A percentile compares a stretch with the other conserved stretches of the same genome.
phyloP scores from a whole-genome alignment of 2,888 invertebrate species.

The Machimus rusticus region DNA sequence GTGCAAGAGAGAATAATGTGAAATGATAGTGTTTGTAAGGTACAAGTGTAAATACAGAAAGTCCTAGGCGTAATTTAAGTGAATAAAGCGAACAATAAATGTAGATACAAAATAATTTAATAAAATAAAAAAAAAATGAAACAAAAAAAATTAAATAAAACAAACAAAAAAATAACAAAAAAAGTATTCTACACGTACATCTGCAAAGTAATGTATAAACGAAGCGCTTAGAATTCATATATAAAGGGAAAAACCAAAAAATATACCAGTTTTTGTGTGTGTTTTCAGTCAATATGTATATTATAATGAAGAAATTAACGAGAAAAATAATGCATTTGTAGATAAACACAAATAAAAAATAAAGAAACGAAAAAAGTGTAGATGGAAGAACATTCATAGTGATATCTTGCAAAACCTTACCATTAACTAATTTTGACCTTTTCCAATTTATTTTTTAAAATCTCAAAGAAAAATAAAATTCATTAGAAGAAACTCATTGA shows the following conservation, averaged over 20 bases:
- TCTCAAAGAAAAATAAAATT: neutral
- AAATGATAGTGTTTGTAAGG: neutral
- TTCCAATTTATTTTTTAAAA: neutral
- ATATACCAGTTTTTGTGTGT: conserved; percentile 7
- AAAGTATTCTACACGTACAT: neutral
- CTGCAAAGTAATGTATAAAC: neutral
- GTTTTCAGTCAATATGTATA: conserved; percentile 7
- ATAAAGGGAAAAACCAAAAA: neutral
- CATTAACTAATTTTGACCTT: neutral
- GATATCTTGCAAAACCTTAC: neutral
- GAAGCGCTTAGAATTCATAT: conserved; percentile 5
- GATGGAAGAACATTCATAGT: neutral
- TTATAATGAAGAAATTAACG: neutral
- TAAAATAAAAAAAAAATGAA: neutral
- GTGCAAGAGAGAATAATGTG: neutral
- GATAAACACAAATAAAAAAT: neutral
- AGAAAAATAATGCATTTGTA: neutral
- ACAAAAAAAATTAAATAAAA: neutral
- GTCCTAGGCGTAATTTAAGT: conserved; percentile 3
- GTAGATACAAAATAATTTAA: neutral
- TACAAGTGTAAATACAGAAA: neutral
- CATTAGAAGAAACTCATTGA: neutral
- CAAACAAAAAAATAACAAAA: neutral
- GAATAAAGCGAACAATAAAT: conserved; percentile 13
- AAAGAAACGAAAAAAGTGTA: neutral